phyloP scores from a whole-genome alignment of 2,113 vertebrate genomes.

The Microtus richardsoni region DNA sequence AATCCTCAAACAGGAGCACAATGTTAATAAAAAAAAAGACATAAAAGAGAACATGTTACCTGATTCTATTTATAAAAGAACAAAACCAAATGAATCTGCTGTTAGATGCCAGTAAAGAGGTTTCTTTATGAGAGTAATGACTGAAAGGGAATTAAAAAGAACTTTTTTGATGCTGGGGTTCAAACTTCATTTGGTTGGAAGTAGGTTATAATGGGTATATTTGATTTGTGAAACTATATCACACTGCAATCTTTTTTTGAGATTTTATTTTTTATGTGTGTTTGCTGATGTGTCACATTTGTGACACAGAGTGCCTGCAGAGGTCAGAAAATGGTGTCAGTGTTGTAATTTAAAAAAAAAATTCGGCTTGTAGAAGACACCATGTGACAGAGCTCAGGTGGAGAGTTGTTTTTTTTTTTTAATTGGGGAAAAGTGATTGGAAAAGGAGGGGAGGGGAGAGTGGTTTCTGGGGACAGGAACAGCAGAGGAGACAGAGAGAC shows the following conservation, averaged over 20 bases:
- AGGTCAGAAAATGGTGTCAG: not conserved
- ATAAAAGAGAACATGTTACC: not conserved
- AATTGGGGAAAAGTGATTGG: too few relatives aligned
- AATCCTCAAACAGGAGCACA: not conserved
- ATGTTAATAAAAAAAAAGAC: not conserved
- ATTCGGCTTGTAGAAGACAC: too few relatives aligned
- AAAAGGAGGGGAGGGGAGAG: too few relatives aligned
- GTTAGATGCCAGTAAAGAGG: not conserved
- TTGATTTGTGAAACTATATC: not conserved
- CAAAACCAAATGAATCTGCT: not conserved
- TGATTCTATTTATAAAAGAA: not conserved
- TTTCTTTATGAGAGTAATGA: not conserved
- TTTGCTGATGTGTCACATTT: not conserved
- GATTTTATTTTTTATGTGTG: not conserved
- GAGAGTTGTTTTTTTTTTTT: too few relatives aligned
- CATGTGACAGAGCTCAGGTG: too few relatives aligned
- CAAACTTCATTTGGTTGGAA: not conserved
- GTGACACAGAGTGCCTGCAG: not conserved
- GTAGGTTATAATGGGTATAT: not conserved
- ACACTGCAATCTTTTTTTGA: not conserved
- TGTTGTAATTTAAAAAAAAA: too few relatives aligned
- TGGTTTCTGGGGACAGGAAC: too few relatives aligned
- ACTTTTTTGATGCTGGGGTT: not conserved
- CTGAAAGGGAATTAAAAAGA: not conserved
- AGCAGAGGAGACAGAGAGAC: too few relatives aligned